These are phyloP conservation scores for Rosalia funebris DNA, from an alignment of 2,888 invertebrate species.

Conservation along the genomic window DNA sequence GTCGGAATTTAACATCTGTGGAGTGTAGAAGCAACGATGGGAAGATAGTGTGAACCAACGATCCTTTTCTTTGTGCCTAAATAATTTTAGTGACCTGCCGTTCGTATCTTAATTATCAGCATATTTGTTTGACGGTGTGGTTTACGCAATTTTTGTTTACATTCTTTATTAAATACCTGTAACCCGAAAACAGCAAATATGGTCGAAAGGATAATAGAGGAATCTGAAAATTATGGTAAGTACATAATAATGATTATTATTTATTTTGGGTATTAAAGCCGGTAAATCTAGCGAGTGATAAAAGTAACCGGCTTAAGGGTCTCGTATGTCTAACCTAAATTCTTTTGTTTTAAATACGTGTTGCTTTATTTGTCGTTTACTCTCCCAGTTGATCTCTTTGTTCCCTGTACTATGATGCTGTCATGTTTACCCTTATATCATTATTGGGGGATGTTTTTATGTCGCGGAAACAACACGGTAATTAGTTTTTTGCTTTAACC, in stretches of 20 bases:
- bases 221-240: constrained; percentile 68
- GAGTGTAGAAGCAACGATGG: constrained; percentile 56
- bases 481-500: constrained; percentile 12
- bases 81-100: constrained; percentile 54
- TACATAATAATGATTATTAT: constrained; percentile 35
- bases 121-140: constrained; percentile 31
- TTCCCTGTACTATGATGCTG: constrained; percentile 21
- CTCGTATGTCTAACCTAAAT: background rate
- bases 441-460: constrained; percentile 22
- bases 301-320: constrained; percentile 6
- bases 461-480: constrained; percentile 12
- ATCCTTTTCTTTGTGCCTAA: constrained; percentile 59
- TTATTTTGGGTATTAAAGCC: constrained; percentile 14
- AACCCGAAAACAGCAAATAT: constrained; percentile 57
- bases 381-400: constrained; percentile 53
- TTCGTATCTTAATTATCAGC: constrained; percentile 43
- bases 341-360: constrained; percentile 56
- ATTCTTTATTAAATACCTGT: constrained; percentile 33
- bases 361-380: constrained; percentile 53
- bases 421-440: constrained; percentile 26
- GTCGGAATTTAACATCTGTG: constrained; percentile 63
- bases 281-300: background rate
- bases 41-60: constrained; percentile 59
- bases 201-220: constrained; percentile 76
- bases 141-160: constrained; percentile 35